Evolutionary conservation across 2,113 vertebrate species (phyloP).

Genomic region (Calyptommatus sinebrachiatus): DNA sequence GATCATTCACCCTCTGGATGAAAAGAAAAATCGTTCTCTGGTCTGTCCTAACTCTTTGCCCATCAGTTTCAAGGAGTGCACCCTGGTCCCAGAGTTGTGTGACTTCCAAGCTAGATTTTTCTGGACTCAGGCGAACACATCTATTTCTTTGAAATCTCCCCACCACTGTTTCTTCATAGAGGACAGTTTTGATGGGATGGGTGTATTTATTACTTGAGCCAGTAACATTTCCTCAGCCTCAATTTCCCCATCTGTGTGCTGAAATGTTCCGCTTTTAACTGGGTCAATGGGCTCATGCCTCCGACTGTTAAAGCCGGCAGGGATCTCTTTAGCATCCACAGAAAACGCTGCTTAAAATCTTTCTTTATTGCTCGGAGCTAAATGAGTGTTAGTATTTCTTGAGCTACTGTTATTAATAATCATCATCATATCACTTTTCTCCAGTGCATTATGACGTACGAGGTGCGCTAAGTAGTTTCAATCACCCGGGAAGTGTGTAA

Average conservation of each 20-base stretch:
- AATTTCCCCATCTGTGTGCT: not conserved
- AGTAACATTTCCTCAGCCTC: not conserved
- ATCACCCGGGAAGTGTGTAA: slow-evolving; percentile 27
- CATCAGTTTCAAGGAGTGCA: no score
- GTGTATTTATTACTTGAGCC: no score
- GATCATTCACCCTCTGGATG: no score
- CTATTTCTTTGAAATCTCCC: no score
- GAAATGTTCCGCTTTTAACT: not conserved
- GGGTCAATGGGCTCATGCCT: not conserved
- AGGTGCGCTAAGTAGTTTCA: slow-evolving; percentile 43
- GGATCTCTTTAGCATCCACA: not conserved
- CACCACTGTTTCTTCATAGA: no score
- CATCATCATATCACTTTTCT: slow-evolving; percentile 10
- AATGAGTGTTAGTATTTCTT: not conserved
- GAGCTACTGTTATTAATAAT: slow-evolving; percentile 27
- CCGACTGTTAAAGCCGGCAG: not conserved
- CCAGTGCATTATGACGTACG: slow-evolving; percentile 28
- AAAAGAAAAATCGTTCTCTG: no score
- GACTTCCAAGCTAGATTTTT: no score
- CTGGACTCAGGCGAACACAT: no score
- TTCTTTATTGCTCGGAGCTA: slow-evolving; percentile 4
- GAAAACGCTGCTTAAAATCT: not conserved
- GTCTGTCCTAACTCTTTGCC: no score
- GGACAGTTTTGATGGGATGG: no score
- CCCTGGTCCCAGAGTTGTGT: no score